phyloP scores from a whole-genome alignment of 1,140 invertebrate genomes.

The Scaptomyza montana region DNA sequence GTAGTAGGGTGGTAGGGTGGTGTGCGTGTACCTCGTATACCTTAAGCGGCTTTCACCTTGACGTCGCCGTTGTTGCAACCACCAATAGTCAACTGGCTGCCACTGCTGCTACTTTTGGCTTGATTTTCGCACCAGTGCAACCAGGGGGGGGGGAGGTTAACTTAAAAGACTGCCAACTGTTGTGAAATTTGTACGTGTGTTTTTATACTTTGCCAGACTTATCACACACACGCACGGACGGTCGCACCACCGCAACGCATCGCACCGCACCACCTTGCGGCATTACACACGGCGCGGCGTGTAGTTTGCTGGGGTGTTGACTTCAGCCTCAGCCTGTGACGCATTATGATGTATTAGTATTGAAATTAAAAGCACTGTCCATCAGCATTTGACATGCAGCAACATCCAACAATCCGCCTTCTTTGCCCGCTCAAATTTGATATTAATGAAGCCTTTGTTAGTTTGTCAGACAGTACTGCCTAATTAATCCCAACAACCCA shows the following conservation, averaged over 20 bases:
- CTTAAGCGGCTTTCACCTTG: slow-evolving; percentile 82
- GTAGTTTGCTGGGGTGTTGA: slow-evolving; percentile 40
- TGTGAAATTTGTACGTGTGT: slow-evolving; percentile 75
- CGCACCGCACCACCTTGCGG: neutral
- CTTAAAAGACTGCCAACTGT: slow-evolving; percentile 55
- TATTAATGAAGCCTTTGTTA: slow-evolving; percentile 70
- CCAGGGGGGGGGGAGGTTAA: slow-evolving; percentile 6
- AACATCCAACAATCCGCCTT: neutral
- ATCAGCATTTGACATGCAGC: slow-evolving; percentile 44
- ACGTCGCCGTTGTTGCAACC: slow-evolving; percentile 53
- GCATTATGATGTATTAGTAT: slow-evolving; percentile 79
- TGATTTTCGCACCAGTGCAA: slow-evolving; percentile 60
- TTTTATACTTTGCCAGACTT: slow-evolving; percentile 67
- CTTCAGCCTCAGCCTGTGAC: slow-evolving; percentile 38
- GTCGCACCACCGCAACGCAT: slow-evolving; percentile 11
- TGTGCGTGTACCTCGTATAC: slow-evolving; percentile 39
- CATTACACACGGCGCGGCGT: neutral
- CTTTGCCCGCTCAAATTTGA: slow-evolving; percentile 49
- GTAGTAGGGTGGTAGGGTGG: slow-evolving; percentile 19
- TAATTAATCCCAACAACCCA: slow-evolving; percentile 57
- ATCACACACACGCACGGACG: slow-evolving; percentile 75
- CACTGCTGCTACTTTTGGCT: slow-evolving; percentile 29
- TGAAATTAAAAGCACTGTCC: slow-evolving; percentile 76
- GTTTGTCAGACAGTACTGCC: slow-evolving; percentile 10
- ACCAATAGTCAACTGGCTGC: slow-evolving; percentile 17